Conservation (phyloP, 2,113 vertebrate genomes). For the Trichechus manatus region DNA sequence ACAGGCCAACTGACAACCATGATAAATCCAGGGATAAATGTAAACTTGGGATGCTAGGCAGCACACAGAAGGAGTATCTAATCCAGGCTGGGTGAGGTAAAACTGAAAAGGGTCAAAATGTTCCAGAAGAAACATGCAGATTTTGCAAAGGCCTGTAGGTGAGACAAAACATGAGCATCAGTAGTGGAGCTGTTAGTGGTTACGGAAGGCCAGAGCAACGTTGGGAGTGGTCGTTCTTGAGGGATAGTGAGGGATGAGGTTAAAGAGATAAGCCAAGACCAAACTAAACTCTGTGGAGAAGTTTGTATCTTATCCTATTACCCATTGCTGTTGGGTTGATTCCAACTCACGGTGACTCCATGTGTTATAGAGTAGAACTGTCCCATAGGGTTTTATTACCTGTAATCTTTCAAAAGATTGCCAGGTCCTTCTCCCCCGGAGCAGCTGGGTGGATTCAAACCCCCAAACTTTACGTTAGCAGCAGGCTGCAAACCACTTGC, state of each 20-base stretch:
- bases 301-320: neutral
- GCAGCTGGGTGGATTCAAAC: neutral
- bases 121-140: neutral
- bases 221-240: neutral
- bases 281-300: neutral
- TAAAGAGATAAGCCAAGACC: neutral
- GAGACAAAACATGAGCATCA: neutral
- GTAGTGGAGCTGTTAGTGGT: neutral
- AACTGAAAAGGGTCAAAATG: neutral
- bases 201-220: neutral
- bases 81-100: neutral
- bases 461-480: neutral
- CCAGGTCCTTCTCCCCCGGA: neutral
- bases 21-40: neutral
- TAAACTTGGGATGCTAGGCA: neutral
- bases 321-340: neutral
- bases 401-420: neutral
- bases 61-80: neutral
- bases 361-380: neutral
- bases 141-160: neutral
- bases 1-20: neutral
- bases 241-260: neutral
- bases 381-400: neutral
- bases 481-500: no score
- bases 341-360: neutral